Evolutionary conservation across 2,113 vertebrate species (phyloP).

Genomic region (Lota lota): DNA sequence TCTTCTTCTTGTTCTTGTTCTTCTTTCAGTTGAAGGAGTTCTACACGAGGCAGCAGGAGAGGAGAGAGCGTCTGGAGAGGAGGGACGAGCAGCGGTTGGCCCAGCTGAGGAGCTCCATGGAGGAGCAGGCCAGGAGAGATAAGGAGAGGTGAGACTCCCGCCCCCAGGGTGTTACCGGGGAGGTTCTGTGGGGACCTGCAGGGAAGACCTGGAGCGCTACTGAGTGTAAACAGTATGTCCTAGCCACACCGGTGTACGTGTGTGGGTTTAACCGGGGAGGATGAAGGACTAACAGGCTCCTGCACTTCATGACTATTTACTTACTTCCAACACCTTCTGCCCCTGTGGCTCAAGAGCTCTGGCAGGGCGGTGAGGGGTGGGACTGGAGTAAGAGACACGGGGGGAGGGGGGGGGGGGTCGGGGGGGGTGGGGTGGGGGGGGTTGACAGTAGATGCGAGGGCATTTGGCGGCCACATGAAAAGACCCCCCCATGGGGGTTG

Average conservation of each 20-base stretch:
- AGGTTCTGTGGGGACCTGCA: no score
- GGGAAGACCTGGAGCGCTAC: no score
- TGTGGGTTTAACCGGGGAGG: no score
- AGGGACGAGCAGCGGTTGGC: conserved; percentile 76
- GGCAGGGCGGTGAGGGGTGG: no score
- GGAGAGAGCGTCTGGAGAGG: conserved; percentile 75
- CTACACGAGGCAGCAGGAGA: conserved; percentile 78
- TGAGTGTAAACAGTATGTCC: no score
- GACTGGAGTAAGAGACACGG: conserved; percentile 7
- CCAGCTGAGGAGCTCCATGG: conserved; percentile 80
- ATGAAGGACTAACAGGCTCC: no score
- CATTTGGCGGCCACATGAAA: conserved; percentile 45
- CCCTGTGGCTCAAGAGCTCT: no score
- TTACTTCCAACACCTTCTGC: no score
- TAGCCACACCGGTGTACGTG: no score
- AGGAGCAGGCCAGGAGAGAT: conserved; percentile 83
- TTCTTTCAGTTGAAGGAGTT: conserved; percentile 81
- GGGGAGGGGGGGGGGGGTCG: conserved; percentile 24
- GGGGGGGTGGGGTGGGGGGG: conserved; percentile 17
- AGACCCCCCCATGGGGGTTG: neutral
- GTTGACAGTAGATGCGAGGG: conserved; percentile 38
- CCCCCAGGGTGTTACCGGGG: no score
- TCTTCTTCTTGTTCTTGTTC: neutral
- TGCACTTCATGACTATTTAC: no score
- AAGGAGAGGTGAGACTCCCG: conserved; percentile 77